Percentiles rank a stretch among this genome's conserved stretches.
phyloP scores from a whole-genome alignment of 2,888 invertebrate species.

The Miltochrista miniata region DNA sequence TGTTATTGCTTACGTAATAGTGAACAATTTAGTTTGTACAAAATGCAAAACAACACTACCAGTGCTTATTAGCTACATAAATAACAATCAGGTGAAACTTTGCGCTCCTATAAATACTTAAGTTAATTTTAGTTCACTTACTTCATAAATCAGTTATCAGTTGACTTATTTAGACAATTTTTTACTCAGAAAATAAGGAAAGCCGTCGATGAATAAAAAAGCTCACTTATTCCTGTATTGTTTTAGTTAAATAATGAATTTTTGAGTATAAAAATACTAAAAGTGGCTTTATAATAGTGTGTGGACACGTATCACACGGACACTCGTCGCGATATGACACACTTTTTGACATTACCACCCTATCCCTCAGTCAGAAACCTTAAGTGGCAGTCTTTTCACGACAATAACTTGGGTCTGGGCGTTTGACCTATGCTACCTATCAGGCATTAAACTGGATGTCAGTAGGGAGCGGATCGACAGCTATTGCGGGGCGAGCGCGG shows the following conservation, averaged over 20 bases:
- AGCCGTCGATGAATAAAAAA: slow-evolving; percentile 67
- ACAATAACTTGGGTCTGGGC: no score
- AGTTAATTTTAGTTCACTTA: slow-evolving; percentile 46
- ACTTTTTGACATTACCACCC: no score
- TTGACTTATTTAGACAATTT: slow-evolving; percentile 30
- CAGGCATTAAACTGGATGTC: no score
- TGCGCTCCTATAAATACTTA: slow-evolving; percentile 55
- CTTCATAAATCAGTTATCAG: slow-evolving; percentile 24
- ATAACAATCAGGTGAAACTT: slow-evolving; percentile 60
- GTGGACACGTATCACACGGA: slow-evolving; percentile 28
- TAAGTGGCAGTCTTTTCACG: no score
- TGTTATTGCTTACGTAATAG: slow-evolving; percentile 63
- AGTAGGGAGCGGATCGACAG: no score
- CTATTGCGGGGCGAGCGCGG: no score
- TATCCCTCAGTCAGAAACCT: no score
- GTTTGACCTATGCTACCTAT: no score
- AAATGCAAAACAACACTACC: slow-evolving; percentile 68
- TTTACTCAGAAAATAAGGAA: slow-evolving; percentile 48
- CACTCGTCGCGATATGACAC: no score
- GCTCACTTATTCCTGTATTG: slow-evolving; percentile 81
- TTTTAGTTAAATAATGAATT: slow-evolving; percentile 54
- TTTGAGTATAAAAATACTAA: slow-evolving; percentile 76
- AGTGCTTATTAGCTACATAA: slow-evolving; percentile 72
- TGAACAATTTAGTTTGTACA: slow-evolving; percentile 65
- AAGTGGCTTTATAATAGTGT: slow-evolving; percentile 50